These are phyloP conservation scores for Thymelicus sylvestris DNA, from an alignment of 2,888 invertebrate species.

Conservation along the genomic window DNA sequence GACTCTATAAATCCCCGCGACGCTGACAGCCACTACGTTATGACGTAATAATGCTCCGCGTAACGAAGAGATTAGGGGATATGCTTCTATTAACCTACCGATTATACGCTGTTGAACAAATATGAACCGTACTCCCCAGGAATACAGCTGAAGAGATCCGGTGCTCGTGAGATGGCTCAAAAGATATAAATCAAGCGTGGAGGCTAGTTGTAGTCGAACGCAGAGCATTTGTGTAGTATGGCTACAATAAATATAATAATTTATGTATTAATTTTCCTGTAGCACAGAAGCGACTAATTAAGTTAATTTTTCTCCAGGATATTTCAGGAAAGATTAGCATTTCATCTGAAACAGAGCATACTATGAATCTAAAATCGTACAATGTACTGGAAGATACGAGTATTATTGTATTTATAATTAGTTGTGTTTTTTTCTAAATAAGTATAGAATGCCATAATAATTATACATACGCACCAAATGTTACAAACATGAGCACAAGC, in stretches of 20 bases:
- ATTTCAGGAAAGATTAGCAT: no score
- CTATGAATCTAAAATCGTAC: no score
- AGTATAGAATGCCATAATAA: no score
- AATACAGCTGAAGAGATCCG: not conserved
- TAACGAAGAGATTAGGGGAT: conserved; percentile 29
- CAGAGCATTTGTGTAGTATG: not conserved
- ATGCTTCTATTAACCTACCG: conserved; percentile 29
- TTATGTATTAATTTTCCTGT: no score
- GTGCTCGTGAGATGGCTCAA: conserved; percentile 1
- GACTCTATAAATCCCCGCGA: conserved; percentile 18
- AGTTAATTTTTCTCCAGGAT: no score
- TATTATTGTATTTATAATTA: no score
- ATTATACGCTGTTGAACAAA: conserved; percentile 5
- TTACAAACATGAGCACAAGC: no score
- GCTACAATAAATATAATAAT: not conserved
- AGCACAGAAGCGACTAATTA: no score
- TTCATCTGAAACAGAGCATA: no score
- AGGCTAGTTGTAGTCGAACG: not conserved
- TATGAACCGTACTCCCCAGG: not conserved
- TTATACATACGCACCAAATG: no score
- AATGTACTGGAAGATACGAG: no score
- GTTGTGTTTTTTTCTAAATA: no score
- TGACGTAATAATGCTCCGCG: conserved; percentile 30
- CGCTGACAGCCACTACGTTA: conserved; percentile 21
- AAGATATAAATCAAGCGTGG: conserved; percentile 27